These are phyloP conservation scores for Heliconius ismenius DNA, from an alignment of 2,888 invertebrate species.

Conservation along the genomic window DNA sequence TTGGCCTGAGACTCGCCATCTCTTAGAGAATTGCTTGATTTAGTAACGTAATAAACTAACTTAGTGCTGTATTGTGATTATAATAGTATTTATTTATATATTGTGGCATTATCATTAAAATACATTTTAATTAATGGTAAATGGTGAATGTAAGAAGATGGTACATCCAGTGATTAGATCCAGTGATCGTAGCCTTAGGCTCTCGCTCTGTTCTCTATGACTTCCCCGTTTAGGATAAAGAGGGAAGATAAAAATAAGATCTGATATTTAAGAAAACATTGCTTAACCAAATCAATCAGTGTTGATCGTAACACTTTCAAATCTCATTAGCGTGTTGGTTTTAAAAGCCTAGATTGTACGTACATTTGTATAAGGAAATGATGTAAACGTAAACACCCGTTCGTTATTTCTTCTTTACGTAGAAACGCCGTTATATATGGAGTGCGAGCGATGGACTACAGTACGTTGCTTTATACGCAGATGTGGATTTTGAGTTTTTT, in stretches of 20 bases:
- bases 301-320: background rate
- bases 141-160: too few species aligned
- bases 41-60: slow-evolving; percentile 7
- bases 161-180: too few species aligned
- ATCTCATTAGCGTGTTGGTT: background rate
- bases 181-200: too few species aligned
- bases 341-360: background rate
- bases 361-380: slow-evolving; percentile 18
- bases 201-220: too few species aligned
- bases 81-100: too few species aligned
- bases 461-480: background rate
- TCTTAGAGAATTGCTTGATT: background rate
- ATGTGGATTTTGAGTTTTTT: background rate
- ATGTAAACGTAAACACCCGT: slow-evolving; percentile 11
- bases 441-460: slow-evolving; percentile 18
- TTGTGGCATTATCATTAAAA: too few species aligned
- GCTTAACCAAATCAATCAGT: background rate
- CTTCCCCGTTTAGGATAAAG: too few species aligned
- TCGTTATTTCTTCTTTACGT: slow-evolving; percentile 14
- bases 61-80: too few species aligned
- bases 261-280: background rate
- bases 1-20: slow-evolving; percentile 1
- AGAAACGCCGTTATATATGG: slow-evolving; percentile 22
- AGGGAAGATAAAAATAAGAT: background rate
- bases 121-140: too few species aligned